These are phyloP conservation scores for Cremastobaeus sp. DNA, from an alignment of 2,888 invertebrate species.

Conservation along the genomic window DNA sequence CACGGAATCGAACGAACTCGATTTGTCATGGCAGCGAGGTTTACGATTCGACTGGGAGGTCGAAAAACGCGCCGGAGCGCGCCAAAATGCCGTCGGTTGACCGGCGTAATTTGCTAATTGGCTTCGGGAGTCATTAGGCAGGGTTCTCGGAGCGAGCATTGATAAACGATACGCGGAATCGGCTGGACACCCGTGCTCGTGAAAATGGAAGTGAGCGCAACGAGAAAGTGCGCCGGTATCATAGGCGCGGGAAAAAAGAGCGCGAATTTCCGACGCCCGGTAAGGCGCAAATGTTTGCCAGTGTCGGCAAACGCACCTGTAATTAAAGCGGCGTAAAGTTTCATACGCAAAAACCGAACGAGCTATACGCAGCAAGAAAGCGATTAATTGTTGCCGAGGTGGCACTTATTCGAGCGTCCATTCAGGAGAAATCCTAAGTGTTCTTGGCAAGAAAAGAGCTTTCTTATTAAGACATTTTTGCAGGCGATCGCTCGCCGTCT, in stretches of 20 bases:
- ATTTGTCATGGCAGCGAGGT: neutral
- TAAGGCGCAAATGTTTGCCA: constrained; percentile 23
- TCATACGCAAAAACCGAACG: constrained; percentile 51
- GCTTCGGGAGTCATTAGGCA: no score
- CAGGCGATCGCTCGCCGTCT: neutral
- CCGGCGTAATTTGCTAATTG: no score
- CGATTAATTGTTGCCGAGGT: constrained; percentile 44
- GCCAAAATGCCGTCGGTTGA: no score
- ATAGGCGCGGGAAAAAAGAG: constrained; percentile 15
- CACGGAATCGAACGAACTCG: neutral
- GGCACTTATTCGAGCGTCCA: constrained; percentile 33
- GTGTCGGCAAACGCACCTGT: constrained; percentile 53
- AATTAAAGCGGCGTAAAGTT: constrained; percentile 58
- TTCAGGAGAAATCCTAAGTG: constrained; percentile 36
- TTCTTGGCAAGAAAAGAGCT: constrained; percentile 33
- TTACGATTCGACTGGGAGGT: no score
- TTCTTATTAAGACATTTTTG: constrained; percentile 49
- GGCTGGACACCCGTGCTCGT: no score
- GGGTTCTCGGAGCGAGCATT: no score
- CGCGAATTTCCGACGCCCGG: constrained; percentile 10
- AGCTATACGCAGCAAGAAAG: constrained; percentile 41
- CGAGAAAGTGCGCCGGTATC: constrained; percentile 29
- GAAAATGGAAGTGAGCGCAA: constrained; percentile 19
- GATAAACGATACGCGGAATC: no score
- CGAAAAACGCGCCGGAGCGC: no score